Evolutionary conservation across 1,140 invertebrate species (phyloP), one percentile per base, ranked within the genome.

Genomic region (Apis dorsata): DNA sequence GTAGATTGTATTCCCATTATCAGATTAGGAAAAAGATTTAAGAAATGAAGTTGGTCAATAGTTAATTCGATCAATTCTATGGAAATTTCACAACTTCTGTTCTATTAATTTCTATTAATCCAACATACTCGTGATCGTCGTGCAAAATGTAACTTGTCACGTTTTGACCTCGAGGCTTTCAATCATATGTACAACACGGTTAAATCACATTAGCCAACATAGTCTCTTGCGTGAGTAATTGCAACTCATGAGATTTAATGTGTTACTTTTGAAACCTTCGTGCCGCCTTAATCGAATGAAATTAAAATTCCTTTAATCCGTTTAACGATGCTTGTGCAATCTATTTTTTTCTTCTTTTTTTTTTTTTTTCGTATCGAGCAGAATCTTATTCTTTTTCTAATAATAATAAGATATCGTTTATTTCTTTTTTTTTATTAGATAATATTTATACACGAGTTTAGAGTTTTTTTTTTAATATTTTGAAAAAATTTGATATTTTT

Each of bases 241-340:
- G 72, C 72, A 62, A 75, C 72, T 75, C 72, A 75, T 34, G 57
- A 17, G 21, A 75, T 75, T 75, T 75, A 75, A 75, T 75, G 59
- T 44, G 57, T 24, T 49, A 49, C 57, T 49, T 62, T 75, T 75
- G 57, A 62, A 75, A 62, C 72, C 21, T 17, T 44, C 19, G n/a
- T 21, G 12, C 49, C 24, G 13, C 69, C 53, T 71, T 71, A n/a
- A 71, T 71, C 51, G n/a, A 55, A 28, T 19, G 49, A 13, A 73
- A 59, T 73, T 59, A 59, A 73, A 73, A 55, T 73, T 34, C 71
- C 19, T 21, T 34, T 59, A 59, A 73, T 59, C n/a, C 49, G 34
- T 70, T 51, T 51, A 70, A 53, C 68, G n/a, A 28, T 13, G 72
- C 60, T 75, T 75, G 49, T 21, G 57, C 72, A 62, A 75, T 13